Percentiles rank a stretch among this genome's conserved stretches.
phyloP scores from a whole-genome alignment of 53 echinoderm and acorn worm species.

The Echinarachnius parma region DNA sequence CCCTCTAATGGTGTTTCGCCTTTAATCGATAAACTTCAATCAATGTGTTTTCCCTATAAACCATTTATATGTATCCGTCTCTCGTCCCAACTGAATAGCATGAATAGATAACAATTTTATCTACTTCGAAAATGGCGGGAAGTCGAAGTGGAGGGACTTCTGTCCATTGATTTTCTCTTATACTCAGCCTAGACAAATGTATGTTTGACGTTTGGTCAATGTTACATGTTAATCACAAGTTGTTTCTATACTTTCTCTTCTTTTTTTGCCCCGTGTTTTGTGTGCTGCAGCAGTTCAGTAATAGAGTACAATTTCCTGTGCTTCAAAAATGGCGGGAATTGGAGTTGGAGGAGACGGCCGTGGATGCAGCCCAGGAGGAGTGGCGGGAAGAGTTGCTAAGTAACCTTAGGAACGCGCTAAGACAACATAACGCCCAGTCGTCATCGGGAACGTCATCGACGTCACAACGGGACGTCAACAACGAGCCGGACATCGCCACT shows the following conservation, averaged over 20 bases:
- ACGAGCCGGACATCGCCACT: conserved; percentile 12
- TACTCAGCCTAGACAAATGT: too few relatives aligned
- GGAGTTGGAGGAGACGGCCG: background rate
- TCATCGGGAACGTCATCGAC: conserved; percentile 10
- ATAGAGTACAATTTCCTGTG: conserved; percentile 32
- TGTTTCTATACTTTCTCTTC: background rate
- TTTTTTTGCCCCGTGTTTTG: background rate
- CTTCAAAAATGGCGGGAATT: conserved; percentile 36
- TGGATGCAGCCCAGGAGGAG: conserved; percentile 26
- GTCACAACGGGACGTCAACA: background rate
- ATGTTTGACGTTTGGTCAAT: too few relatives aligned
- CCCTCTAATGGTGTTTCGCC: too few relatives aligned
- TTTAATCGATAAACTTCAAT: too few relatives aligned
- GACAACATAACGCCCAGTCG: conserved; percentile 23
- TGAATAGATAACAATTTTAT: too few relatives aligned
- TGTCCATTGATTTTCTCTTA: too few relatives aligned
- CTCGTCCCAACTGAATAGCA: too few relatives aligned
- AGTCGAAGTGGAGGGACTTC: too few relatives aligned
- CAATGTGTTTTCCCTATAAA: too few relatives aligned
- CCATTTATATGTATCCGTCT: too few relatives aligned
- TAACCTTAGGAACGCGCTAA: conserved; percentile 39
- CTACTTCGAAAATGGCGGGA: too few relatives aligned
- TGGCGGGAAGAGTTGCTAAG: conserved; percentile 37
- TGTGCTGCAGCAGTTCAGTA: conserved; percentile 19
- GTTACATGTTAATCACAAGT: too few relatives aligned